Evolutionary conservation across 2,888 invertebrate species (phyloP).

Genomic region (Augiades crinisus): DNA sequence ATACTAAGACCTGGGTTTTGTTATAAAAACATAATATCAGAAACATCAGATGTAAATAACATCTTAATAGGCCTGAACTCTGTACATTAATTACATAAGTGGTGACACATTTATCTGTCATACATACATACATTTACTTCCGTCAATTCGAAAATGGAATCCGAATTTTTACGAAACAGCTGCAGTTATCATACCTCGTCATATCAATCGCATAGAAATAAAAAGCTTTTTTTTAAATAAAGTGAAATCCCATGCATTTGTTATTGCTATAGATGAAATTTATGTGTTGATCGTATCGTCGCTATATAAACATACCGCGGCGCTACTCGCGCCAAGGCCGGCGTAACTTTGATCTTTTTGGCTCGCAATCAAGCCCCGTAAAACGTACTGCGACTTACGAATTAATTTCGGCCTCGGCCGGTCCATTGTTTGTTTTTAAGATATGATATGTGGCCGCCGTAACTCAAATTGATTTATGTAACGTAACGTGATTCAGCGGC

Average conservation of each 20-base stretch:
- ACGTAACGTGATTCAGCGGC: neutral
- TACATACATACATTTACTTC: neutral
- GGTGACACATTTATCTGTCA: too few relatives aligned
- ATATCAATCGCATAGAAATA: too few relatives aligned
- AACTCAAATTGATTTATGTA: slow-evolving; percentile 29
- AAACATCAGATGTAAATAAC: too few relatives aligned
- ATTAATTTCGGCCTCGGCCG: slow-evolving; percentile 33
- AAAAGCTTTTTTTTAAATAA: neutral
- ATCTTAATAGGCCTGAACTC: too few relatives aligned
- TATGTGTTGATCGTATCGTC: slow-evolving; percentile 3
- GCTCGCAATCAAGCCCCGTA: slow-evolving; percentile 44
- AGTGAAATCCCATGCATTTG: neutral
- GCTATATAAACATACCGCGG: slow-evolving; percentile 8
- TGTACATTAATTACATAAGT: too few relatives aligned
- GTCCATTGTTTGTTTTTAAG: slow-evolving; percentile 37
- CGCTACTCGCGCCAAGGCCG: slow-evolving; percentile 39
- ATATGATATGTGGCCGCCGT: slow-evolving; percentile 34
- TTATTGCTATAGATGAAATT: neutral
- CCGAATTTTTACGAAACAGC: too few relatives aligned
- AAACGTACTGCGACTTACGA: slow-evolving; percentile 44
- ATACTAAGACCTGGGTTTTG: too few relatives aligned
- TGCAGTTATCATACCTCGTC: too few relatives aligned
- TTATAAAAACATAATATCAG: too few relatives aligned
- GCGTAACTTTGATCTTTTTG: slow-evolving; percentile 49
- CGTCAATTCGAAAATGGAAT: too few relatives aligned